Conservation (phyloP, 2,888 invertebrate genomes). For the Aphidius colemani region DNA sequence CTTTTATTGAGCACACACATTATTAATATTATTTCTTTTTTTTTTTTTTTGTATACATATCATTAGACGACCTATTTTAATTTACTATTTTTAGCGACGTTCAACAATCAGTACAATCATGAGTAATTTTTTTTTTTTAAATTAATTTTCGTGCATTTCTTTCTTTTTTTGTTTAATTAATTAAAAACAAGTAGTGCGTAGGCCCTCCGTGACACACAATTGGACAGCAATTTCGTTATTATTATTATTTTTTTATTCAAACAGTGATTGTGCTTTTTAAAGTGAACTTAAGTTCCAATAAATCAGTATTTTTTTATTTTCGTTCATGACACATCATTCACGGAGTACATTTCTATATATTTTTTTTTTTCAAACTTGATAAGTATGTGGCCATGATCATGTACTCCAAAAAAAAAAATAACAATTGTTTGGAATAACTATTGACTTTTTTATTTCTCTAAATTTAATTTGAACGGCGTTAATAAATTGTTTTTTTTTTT, state of each 20-base stretch:
- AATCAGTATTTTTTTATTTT: no score
- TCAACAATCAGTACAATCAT: constrained; percentile 50
- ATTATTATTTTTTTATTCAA: constrained; percentile 19
- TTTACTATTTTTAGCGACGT: constrained; percentile 43
- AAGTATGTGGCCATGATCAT: no score
- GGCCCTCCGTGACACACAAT: constrained; percentile 32
- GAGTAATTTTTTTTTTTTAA: constrained; percentile 33
- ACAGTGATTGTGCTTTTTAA: constrained; percentile 22
- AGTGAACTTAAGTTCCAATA: no score
- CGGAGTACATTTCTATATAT: neutral
- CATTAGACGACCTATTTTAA: constrained; percentile 44
- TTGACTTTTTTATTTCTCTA: neutral
- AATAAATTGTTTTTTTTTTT: neutral
- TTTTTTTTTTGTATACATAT: no score
- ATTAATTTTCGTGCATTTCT: constrained; percentile 27
- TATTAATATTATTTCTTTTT: constrained; percentile 43
- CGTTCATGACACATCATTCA: neutral
- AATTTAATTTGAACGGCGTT: constrained; percentile 1
- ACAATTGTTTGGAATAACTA: constrained; percentile 18
- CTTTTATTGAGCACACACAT: constrained; percentile 42
- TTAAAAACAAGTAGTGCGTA: constrained; percentile 30
- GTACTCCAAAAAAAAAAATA: neutral
- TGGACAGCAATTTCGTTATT: constrained; percentile 19
- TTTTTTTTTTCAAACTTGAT: constrained; percentile 14
- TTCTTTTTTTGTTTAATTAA: constrained; percentile 29